phyloP scores from a whole-genome alignment of 2,888 invertebrate genomes.

The Agonopterix arenella region DNA sequence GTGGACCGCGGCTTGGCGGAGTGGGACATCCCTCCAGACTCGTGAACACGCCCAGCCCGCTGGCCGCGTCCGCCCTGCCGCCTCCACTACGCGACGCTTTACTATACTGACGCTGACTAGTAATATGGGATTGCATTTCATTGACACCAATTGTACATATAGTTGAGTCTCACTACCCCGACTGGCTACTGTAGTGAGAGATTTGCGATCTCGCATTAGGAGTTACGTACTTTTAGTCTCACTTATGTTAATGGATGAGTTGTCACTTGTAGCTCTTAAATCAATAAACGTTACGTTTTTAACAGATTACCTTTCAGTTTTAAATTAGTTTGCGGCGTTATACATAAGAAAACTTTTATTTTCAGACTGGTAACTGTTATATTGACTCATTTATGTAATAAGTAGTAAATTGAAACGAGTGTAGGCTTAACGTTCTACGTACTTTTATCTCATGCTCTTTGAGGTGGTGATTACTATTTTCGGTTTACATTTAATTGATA shows the following conservation, averaged over 20 bases:
- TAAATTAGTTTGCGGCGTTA: constrained; percentile 10
- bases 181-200: constrained; percentile 15
- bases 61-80: constrained; percentile 3
- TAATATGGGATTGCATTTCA: constrained; percentile 59
- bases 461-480: constrained; percentile 17
- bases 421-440: constrained; percentile 7
- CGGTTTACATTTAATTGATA: constrained; percentile 7
- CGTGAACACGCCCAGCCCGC: constrained; percentile 37
- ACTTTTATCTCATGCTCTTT: constrained; percentile 2
- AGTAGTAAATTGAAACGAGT: constrained; percentile 20
- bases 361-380: constrained; percentile 17
- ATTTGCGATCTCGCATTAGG: constrained; percentile 9
- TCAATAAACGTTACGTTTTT: constrained; percentile 45
- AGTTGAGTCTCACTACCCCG: constrained; percentile 14
- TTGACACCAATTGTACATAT: constrained; percentile 44
- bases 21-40: constrained; percentile 77
- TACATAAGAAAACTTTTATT: constrained; percentile 9
- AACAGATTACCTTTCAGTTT: constrained; percentile 27
- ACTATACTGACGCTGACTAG: constrained; percentile 41
- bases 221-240: constrained; percentile 31
- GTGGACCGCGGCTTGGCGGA: constrained; percentile 89
- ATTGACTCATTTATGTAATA: constrained; percentile 13
- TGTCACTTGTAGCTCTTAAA: constrained; percentile 46
- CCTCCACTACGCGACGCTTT: constrained; percentile 14
- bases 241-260: constrained; percentile 32